These are phyloP conservation scores for Macrotrachela quadricornifera DNA, from an alignment of 1,140 invertebrate genomes.

Conservation along the genomic window DNA sequence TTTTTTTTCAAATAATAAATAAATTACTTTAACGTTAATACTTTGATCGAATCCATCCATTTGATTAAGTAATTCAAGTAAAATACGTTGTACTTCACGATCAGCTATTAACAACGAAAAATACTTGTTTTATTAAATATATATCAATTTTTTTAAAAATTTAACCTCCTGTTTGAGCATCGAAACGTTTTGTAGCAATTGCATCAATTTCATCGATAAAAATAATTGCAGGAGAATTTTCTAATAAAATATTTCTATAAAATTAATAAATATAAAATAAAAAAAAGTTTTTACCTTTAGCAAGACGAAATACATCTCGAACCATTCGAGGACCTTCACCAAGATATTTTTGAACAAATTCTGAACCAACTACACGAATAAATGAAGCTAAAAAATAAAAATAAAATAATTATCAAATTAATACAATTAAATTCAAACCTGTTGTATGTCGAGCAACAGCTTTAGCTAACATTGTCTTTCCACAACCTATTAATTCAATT, in stretches of 20 bases:
- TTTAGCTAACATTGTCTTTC: constrained; percentile 95
- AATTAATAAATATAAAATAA: too few species aligned
- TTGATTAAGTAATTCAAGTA: constrained; percentile 89
- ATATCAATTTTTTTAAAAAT: not conserved
- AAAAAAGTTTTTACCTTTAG: constrained; percentile 39
- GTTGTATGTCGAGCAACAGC: constrained; percentile 70
- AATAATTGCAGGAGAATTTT: constrained; percentile 96
- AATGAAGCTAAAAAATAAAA: constrained; percentile 53
- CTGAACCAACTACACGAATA: constrained; percentile 91
- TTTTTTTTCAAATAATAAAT: not conserved
- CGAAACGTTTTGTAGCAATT: constrained; percentile 91
- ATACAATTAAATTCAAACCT: constrained; percentile 32
- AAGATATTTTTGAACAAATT: constrained; percentile 97
- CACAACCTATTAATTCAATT: constrained; percentile 35
- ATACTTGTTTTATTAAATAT: not conserved
- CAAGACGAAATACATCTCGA: constrained; percentile 87
- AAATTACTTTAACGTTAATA: constrained; percentile 77
- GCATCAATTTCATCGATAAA: constrained; percentile 89
- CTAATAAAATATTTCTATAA: constrained; percentile 20
- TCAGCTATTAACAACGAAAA: constrained; percentile 43
- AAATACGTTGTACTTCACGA: constrained; percentile 90
- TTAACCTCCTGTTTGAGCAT: constrained; percentile 72
- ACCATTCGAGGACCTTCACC: constrained; percentile 98
- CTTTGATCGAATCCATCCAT: constrained; percentile 99
- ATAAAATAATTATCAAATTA: not conserved